Evolutionary conservation across 2,888 invertebrate species (phyloP), one percentile per base, ranked within the genome.

Genomic region (Ganaspis brasiliensis): DNA sequence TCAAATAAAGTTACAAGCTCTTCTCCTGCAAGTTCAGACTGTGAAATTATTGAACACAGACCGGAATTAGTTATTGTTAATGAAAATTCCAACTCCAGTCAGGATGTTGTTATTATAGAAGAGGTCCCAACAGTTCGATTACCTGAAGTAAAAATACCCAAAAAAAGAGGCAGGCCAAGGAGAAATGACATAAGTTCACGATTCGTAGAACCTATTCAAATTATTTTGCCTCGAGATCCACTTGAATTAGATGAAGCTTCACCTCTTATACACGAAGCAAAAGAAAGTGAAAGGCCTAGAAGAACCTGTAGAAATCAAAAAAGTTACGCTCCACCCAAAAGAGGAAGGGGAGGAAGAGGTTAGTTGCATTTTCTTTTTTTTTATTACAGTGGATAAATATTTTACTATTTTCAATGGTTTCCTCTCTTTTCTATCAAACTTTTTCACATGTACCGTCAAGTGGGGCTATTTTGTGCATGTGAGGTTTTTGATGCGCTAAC

Each of bases 21-120:
- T 10, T 89, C 88, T 1, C 85, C 89, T 1, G 81, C 82, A 8
- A 84, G 81, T 24, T 87, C 90, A 0, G 91, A 91, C 40, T 91
- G 91, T 56, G 91, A 91, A 71, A 91, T 91, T 26, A 91, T 91
- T 35, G 91, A 91, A 26, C 90, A 88, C 63, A 87, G 89, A 21
- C 91, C 91, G 0, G 91, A 91, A 72, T 76, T 91, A 8, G 91
- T 91, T 72, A 90, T 91, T 56, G 91, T 91, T 8, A 91, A 91
- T 71, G 91, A 91, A 49, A 91, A 91, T 71, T 91, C 91, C 0
- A 91, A 91, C 74, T 91, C 91, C 6, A 91, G 91, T 73, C 91
- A 91, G 80, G 92, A 91, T 59, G 89, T 92, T 12, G 88, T 91
- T 86, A 92, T 91, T n/a, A 90, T 92, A 67, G 91, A 91, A 63